A percentile compares a stretch with the other conserved stretches of the same genome.
phyloP scores from a whole-genome alignment of 1,140 invertebrate genomes.

The Platyscapa corneri region DNA sequence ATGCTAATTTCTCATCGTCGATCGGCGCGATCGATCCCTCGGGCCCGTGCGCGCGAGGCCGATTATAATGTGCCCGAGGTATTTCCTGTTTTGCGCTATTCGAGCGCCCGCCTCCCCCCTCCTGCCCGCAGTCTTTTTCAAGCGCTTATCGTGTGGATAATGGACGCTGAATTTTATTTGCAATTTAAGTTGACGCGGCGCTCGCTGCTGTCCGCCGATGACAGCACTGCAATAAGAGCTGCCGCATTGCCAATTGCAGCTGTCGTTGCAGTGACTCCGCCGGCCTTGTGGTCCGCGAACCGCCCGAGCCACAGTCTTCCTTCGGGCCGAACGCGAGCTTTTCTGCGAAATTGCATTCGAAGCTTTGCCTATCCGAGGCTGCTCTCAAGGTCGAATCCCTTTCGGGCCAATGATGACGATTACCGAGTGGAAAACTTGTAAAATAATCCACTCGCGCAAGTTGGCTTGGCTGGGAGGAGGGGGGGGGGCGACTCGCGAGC shows the following conservation, averaged over 20 bases:
- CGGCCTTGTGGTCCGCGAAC: no score
- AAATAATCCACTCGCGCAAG: no score
- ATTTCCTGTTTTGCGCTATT: constrained; percentile 41
- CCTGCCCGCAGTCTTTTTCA: no score
- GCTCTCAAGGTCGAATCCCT: no score
- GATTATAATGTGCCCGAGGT: constrained; percentile 46
- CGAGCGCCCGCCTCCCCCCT: no score
- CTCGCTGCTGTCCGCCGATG: not conserved
- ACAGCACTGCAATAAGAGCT: not conserved
- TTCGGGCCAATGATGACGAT: no score
- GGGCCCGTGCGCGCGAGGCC: not conserved
- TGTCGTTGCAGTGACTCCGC: not conserved
- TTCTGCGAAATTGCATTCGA: not conserved
- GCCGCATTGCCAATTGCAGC: not conserved
- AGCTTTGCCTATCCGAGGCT: no score
- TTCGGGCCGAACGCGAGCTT: not conserved
- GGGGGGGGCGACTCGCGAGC: no score
- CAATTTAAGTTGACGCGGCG: no score
- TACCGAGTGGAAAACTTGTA: no score
- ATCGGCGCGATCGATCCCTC: constrained; percentile 1
- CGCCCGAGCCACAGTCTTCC: not conserved
- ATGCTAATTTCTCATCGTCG: constrained; percentile 49
- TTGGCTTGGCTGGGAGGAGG: no score
- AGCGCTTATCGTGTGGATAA: not conserved
- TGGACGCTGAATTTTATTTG: not conserved